Evolutionary conservation across 2,113 vertebrate genomes (phyloP).

Genomic region (Recurvirostra avosetta): DNA sequence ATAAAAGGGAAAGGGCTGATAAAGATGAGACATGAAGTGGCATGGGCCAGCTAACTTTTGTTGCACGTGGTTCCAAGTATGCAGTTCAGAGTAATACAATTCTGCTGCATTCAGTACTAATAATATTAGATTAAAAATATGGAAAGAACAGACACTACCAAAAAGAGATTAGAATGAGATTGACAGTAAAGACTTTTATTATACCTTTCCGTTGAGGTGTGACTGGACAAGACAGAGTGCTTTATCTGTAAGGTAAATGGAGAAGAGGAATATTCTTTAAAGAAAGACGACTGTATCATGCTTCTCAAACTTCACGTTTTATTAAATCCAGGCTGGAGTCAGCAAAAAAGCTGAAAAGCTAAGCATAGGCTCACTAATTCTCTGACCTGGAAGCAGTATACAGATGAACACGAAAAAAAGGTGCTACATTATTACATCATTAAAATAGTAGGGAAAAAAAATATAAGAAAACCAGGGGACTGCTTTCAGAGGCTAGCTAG

Average conservation of each 20-base stretch:
- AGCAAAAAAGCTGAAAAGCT: not conserved
- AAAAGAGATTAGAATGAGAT: not conserved
- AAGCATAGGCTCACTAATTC: not conserved
- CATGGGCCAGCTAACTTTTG: not conserved
- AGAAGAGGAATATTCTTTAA: slow-evolving; percentile 8
- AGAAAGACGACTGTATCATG: not conserved
- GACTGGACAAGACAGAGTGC: slow-evolving; percentile 77
- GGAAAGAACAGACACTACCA: not conserved
- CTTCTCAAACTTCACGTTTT: slow-evolving; percentile 16
- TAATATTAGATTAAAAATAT: not conserved
- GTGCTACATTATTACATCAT: not conserved
- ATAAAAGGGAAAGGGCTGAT: not conserved
- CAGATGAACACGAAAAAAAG: not conserved
- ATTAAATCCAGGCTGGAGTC: not conserved
- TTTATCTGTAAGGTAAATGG: slow-evolving; percentile 79
- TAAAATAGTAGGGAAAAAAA: not conserved
- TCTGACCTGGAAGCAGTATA: not conserved
- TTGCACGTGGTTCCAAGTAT: not conserved
- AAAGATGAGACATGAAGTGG: not conserved
- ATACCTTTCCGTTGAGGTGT: slow-evolving; percentile 83
- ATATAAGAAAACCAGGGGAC: not conserved
- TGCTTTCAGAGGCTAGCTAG: not conserved
- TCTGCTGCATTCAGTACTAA: not conserved
- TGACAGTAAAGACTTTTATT: not conserved
- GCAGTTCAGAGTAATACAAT: not conserved